A percentile compares a stretch with the other conserved stretches of the same genome.
phyloP scores from a whole-genome alignment of 2,888 invertebrate genomes.

The Ophonus ardosiacus region DNA sequence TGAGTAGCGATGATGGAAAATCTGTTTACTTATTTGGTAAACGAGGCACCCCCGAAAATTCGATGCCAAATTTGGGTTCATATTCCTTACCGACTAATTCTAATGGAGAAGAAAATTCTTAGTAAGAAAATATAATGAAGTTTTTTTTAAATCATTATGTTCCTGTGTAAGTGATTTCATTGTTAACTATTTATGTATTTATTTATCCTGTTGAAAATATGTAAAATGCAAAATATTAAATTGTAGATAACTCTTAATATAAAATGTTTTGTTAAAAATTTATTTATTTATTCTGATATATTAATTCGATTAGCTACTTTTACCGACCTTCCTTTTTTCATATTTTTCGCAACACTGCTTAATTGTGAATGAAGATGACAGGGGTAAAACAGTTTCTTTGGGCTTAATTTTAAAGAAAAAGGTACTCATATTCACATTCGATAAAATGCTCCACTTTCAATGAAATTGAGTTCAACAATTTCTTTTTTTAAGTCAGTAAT shows the following conservation, averaged over 20 bases:
- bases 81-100: neutral
- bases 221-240: neutral
- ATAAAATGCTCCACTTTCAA: too few relatives aligned
- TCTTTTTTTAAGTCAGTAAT: too few relatives aligned
- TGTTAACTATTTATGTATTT: conserved; percentile 35
- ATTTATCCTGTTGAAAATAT: neutral
- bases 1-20: conserved; percentile 7
- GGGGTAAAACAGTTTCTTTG: too few relatives aligned
- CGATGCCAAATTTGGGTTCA: neutral
- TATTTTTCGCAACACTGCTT: too few relatives aligned
- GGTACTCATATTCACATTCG: too few relatives aligned
- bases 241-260: neutral
- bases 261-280: neutral
- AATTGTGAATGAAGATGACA: too few relatives aligned
- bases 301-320: too few relatives aligned
- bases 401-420: too few relatives aligned
- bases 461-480: too few relatives aligned
- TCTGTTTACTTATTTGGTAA: conserved; percentile 25
- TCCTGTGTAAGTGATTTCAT: neutral
- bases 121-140: neutral
- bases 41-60: neutral
- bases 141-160: conserved; percentile 13
- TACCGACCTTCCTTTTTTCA: too few relatives aligned
- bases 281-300: too few relatives aligned
- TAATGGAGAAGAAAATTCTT: neutral